Percentiles rank a stretch among this genome's conserved stretches.
Conservation (phyloP, 2,888 invertebrate species). For the Lasioglossum lativentre region DNA sequence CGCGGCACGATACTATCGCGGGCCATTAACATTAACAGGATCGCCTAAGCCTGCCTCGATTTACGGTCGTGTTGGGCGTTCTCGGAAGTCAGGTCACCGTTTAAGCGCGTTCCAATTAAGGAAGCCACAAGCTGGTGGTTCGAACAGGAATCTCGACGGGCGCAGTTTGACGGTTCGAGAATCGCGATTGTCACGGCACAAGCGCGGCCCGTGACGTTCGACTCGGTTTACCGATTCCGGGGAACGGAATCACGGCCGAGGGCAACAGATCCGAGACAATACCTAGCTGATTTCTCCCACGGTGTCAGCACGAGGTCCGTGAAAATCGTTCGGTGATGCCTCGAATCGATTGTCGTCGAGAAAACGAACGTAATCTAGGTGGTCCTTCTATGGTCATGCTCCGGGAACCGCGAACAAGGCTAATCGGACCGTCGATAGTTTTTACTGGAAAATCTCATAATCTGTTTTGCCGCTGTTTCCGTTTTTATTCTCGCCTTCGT, state of each 20-base stretch:
- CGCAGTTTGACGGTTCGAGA: slow-evolving; percentile 24
- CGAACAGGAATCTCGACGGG: slow-evolving; percentile 20
- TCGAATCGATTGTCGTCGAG: slow-evolving; percentile 74
- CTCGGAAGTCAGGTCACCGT: slow-evolving; percentile 54
- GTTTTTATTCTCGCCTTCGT: not conserved
- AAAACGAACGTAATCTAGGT: slow-evolving; percentile 72
- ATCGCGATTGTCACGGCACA: slow-evolving; percentile 68
- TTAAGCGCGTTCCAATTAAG: slow-evolving; percentile 65
- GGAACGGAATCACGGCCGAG: slow-evolving; percentile 64
- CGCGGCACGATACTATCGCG: slow-evolving; percentile 32
- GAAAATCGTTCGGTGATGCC: slow-evolving; percentile 75
- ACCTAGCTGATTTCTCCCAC: slow-evolving; percentile 75
- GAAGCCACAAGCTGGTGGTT: slow-evolving; percentile 34
- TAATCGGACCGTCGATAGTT: slow-evolving; percentile 5
- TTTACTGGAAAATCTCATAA: slow-evolving; percentile 3
- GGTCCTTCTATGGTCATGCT: slow-evolving; percentile 76
- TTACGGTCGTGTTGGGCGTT: slow-evolving; percentile 52
- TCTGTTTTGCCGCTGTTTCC: not conserved
- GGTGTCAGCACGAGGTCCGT: slow-evolving; percentile 78
- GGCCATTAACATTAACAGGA: slow-evolving; percentile 40
- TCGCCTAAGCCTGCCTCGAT: slow-evolving; percentile 24
- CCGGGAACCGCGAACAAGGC: slow-evolving; percentile 60
- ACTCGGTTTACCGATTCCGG: slow-evolving; percentile 40
- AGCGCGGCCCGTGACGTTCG: slow-evolving; percentile 58
- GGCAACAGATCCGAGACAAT: slow-evolving; percentile 51